phyloP scores from a whole-genome alignment of 2,888 invertebrate species.

The Pachycephus smyrnensis region DNA sequence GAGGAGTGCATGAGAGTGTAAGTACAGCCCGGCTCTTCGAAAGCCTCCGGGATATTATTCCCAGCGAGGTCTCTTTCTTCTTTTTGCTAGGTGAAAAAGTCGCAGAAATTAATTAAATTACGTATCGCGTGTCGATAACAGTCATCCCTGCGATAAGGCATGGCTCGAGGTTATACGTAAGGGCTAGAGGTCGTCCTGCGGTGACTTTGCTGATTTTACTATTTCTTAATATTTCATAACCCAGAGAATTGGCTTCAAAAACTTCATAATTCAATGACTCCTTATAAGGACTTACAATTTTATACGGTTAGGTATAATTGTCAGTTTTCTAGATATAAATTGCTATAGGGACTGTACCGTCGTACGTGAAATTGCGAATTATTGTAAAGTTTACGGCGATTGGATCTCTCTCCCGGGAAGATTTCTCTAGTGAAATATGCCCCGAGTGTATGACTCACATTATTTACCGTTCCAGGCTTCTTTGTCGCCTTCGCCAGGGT shows the following conservation, averaged over 20 bases:
- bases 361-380: background rate
- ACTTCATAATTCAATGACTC: background rate
- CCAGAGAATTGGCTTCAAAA: background rate
- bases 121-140: conserved; percentile 4
- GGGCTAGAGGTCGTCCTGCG: background rate
- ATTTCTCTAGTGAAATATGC: background rate
- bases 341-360: background rate
- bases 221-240: background rate
- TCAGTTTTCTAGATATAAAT: background rate
- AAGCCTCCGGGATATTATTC: background rate
- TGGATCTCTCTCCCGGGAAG: background rate
- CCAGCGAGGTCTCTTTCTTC: background rate
- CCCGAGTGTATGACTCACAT: background rate
- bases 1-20: conserved; percentile 43
- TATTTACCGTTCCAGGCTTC: background rate
- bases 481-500: conserved; percentile 3
- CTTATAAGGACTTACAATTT: background rate
- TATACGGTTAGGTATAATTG: background rate
- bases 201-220: background rate
- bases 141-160: background rate
- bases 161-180: background rate
- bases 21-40: background rate
- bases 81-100: background rate
- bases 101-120: conserved; percentile 8
- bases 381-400: background rate